A percentile compares a stretch with the other conserved stretches of the same genome.
Conservation (phyloP, 2,113 vertebrate genomes). For the Cromileptes altivelis region DNA sequence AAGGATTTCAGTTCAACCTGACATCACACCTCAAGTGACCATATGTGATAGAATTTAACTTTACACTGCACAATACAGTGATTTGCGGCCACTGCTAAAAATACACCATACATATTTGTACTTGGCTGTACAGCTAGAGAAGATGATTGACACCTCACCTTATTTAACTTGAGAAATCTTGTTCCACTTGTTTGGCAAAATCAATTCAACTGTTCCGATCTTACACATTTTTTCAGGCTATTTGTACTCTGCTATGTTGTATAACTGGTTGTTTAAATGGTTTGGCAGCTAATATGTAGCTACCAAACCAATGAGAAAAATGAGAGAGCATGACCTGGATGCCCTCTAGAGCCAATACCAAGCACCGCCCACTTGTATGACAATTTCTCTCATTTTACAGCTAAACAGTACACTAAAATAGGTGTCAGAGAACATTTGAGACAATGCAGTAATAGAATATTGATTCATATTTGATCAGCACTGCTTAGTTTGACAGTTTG, state of each 20-base stretch:
- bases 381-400: too few species aligned
- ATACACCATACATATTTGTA: background rate
- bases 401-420: too few species aligned
- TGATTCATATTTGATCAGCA: too few species aligned
- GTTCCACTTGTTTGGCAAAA: background rate
- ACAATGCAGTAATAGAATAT: too few species aligned
- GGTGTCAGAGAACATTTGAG: too few species aligned
- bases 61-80: background rate
- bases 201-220: background rate
- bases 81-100: background rate
- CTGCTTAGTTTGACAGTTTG: too few species aligned
- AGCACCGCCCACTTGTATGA: too few species aligned
- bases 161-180: background rate
- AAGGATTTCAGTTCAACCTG: conserved; percentile 5
- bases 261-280: too few species aligned
- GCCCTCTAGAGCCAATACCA: too few species aligned
- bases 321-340: too few species aligned
- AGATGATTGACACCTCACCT: background rate
- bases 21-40: background rate
- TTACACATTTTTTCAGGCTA: background rate
- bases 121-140: background rate
- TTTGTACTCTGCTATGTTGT: background rate
- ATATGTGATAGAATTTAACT: conserved; percentile 1
- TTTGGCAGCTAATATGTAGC: background rate
- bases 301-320: too few species aligned